Conservation (phyloP, 2,888 invertebrate genomes). For the Microctonus brassicae region DNA sequence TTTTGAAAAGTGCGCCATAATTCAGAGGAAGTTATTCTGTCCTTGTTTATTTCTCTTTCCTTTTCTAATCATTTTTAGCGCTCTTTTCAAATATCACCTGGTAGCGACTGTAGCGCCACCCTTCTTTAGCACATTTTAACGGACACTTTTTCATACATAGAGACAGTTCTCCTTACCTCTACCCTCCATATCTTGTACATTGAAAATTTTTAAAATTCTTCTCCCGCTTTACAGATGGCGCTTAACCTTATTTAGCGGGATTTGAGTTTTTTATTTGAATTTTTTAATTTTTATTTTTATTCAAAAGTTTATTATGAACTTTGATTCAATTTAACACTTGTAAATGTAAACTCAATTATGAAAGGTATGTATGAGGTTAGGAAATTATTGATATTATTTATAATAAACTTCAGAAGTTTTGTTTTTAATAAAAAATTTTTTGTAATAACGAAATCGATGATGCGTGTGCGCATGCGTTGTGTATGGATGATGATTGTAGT, state of each 20-base stretch:
- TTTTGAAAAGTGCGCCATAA: too few relatives aligned
- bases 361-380: neutral
- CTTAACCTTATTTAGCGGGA: neutral
- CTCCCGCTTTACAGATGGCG: slow-evolving; percentile 6
- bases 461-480: neutral
- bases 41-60: too few relatives aligned
- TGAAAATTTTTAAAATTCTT: too few relatives aligned
- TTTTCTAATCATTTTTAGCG: too few relatives aligned
- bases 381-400: neutral
- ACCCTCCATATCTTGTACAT: too few relatives aligned
- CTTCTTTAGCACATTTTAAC: too few relatives aligned
- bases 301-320: neutral
- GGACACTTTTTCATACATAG: too few relatives aligned
- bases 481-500: too few relatives aligned
- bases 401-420: neutral
- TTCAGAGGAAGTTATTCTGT: too few relatives aligned
- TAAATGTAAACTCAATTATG: neutral
- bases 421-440: neutral
- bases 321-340: neutral
- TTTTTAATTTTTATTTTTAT: neutral
- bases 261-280: neutral
- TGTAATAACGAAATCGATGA: neutral
- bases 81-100: too few relatives aligned
- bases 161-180: too few relatives aligned
- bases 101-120: too few relatives aligned